Evolutionary conservation across 2,797 vertebrate genomes (phyloP).

Genomic region (Petrocephalus sullivani): DNA sequence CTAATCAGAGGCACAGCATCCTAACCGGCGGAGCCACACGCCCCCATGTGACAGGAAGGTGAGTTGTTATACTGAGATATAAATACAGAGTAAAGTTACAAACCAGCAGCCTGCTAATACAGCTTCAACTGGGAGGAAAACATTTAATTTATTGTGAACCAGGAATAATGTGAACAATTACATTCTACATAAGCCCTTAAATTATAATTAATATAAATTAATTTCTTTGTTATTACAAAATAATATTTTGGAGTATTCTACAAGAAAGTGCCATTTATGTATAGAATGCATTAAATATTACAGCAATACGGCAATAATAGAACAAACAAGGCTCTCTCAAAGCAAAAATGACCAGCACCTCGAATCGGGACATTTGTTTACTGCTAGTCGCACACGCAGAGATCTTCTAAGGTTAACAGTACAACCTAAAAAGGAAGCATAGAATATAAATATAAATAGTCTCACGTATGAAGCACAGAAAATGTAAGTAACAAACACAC

Average conservation of each 20-base stretch:
- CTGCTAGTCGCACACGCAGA: neutral
- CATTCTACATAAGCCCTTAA: neutral
- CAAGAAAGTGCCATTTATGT: neutral
- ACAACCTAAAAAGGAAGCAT: slow-evolving; percentile 32
- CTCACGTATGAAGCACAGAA: neutral
- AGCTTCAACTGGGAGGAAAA: neutral
- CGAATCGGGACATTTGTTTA: neutral
- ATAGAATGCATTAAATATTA: neutral
- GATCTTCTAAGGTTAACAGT: slow-evolving; percentile 36
- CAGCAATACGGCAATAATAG: neutral
- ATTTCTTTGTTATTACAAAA: neutral
- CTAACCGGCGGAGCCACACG: neutral
- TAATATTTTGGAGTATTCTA: neutral
- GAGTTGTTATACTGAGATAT: neutral
- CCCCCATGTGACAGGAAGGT: neutral
- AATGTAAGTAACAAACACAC: neutral
- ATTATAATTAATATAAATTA: too few species aligned
- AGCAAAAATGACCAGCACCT: neutral
- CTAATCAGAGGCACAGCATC: neutral
- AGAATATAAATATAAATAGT: neutral
- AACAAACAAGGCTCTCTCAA: neutral
- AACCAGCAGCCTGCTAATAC: neutral
- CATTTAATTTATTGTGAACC: neutral
- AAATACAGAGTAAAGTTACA: neutral
- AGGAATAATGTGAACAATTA: neutral